phyloP scores from a whole-genome alignment of 2,113 vertebrate genomes.

The Sakesphorus luctuosus region DNA sequence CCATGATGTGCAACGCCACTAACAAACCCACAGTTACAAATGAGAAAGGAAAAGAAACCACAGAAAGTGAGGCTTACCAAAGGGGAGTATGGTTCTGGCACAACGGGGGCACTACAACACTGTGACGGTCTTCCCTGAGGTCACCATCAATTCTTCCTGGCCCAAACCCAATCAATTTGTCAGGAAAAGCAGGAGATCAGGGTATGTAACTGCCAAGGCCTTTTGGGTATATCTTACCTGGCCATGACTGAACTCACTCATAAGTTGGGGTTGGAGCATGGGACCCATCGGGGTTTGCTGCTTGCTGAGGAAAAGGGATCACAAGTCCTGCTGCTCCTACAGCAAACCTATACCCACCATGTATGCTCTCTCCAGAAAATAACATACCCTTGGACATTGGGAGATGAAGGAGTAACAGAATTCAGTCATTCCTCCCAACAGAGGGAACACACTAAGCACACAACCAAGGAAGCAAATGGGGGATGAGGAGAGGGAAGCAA shows the following conservation, averaged over 20 bases:
- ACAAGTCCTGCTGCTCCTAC: background rate
- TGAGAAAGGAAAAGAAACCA: background rate
- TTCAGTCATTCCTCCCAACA: background rate
- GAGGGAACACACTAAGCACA: background rate
- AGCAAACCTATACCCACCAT: background rate
- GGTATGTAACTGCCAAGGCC: background rate
- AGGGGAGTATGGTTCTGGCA: background rate
- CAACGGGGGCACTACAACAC: rapidly evolving
- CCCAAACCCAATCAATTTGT: background rate
- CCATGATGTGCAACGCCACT: rapidly evolving
- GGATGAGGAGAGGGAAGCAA: background rate
- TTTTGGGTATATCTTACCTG: background rate
- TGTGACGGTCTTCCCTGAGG: background rate
- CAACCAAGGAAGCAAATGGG: background rate
- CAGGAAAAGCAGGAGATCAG: background rate
- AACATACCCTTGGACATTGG: background rate
- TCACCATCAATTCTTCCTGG: background rate
- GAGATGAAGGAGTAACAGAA: background rate
- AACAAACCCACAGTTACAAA: background rate
- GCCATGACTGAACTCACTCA: background rate
- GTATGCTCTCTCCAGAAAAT: background rate
- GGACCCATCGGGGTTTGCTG: background rate
- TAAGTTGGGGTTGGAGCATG: too few relatives aligned
- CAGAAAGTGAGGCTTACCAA: background rate
- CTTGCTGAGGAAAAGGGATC: background rate